phyloP scores from a whole-genome alignment of 1,140 invertebrate species.

The Atta texana region DNA sequence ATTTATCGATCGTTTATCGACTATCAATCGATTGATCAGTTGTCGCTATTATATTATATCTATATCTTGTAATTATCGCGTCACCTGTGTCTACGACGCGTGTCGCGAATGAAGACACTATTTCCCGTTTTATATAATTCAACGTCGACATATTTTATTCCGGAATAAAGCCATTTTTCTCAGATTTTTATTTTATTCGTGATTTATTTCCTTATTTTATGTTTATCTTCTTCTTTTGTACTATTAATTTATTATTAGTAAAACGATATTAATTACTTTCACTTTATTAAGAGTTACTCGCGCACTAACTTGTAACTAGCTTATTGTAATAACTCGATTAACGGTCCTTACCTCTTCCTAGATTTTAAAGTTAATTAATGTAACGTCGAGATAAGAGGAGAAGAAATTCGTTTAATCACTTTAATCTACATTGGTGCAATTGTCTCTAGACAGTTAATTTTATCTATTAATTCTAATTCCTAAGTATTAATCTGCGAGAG shows the following conservation, averaged over 20 bases:
- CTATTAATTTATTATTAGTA: background rate
- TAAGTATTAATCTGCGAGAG: background rate
- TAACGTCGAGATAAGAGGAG: background rate
- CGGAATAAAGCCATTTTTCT: constrained; percentile 53
- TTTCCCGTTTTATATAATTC: constrained; percentile 31
- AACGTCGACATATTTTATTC: background rate
- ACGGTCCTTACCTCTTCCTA: background rate
- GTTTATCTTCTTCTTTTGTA: background rate
- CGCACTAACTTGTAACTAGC: background rate
- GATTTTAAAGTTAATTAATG: background rate
- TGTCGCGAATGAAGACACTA: background rate
- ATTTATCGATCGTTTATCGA: constrained; percentile 74
- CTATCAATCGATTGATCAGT: constrained; percentile 72
- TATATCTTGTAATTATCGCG: constrained; percentile 74
- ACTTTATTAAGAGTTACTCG: constrained; percentile 2
- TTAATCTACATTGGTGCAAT: constrained; percentile 4
- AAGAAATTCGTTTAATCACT: constrained; percentile 4
- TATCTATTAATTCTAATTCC: constrained; percentile 11
- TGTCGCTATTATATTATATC: constrained; percentile 75
- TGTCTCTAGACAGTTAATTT: background rate
- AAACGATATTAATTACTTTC: background rate
- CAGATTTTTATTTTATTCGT: constrained; percentile 26
- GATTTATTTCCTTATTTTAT: background rate
- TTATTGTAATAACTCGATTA: background rate
- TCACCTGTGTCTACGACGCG: constrained; percentile 74